A percentile compares a stretch with the other conserved stretches of the same genome.
These are phyloP conservation scores for Hyposmocoma kahamanoa DNA, from an alignment of 1,140 invertebrate genomes.

Conservation along the genomic window DNA sequence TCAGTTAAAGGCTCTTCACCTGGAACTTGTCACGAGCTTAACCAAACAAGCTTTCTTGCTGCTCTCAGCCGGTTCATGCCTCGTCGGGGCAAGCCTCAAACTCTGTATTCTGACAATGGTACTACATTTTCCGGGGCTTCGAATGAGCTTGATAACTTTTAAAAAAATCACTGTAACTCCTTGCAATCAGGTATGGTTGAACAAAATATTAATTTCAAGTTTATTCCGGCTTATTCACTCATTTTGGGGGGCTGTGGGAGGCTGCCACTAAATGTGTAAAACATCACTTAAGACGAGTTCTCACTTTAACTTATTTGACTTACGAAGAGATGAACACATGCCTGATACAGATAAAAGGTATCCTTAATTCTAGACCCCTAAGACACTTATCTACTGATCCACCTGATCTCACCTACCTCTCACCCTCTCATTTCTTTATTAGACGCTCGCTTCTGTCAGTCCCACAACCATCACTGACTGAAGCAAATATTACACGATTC, in stretches of 20 bases:
- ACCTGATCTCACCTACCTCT: conserved; percentile 30
- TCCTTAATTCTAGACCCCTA: conserved; percentile 46
- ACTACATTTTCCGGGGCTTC: conserved; percentile 3
- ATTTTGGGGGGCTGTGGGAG: conserved; percentile 31
- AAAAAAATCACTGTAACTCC: neutral
- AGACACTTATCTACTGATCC: conserved; percentile 33
- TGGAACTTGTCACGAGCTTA: conserved; percentile 14
- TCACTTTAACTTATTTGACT: conserved; percentile 20
- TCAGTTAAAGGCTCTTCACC: conserved; percentile 16
- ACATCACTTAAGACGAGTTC: conserved; percentile 13
- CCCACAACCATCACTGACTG: conserved; percentile 13
- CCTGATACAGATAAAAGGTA: conserved; percentile 31
- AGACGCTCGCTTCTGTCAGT: conserved; percentile 19
- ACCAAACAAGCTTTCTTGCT: conserved; percentile 14
- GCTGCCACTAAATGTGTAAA: conserved; percentile 29
- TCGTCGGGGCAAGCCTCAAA: conserved; percentile 14
- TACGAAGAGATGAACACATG: conserved; percentile 38
- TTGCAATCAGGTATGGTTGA: neutral
- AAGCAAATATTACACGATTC: conserved; percentile 15
- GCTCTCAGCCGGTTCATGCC: conserved; percentile 15
- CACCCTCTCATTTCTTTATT: conserved; percentile 39
- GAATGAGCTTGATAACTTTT: conserved; percentile 4
- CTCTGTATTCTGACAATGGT: conserved; percentile 14
- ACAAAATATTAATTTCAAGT: conserved; percentile 2
- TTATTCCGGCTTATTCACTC: conserved; percentile 19